Percentiles rank a stretch among this genome's conserved stretches.
These are phyloP conservation scores for Bedellia somnulentella DNA, from an alignment of 2,888 invertebrate species.

Conservation along the genomic window DNA sequence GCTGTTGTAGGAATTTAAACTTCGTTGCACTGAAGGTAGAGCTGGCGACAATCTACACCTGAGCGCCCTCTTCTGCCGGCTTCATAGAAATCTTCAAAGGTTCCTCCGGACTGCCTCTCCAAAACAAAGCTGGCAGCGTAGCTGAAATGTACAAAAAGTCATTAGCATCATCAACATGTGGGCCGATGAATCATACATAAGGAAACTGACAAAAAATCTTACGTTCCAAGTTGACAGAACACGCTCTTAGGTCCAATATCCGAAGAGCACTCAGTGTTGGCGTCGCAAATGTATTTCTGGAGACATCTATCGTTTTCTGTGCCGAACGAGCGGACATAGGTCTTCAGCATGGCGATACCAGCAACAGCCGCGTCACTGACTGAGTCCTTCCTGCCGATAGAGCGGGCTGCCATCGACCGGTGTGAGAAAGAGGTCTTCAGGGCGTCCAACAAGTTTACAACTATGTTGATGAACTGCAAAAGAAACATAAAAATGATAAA, in stretches of 20 bases:
- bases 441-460: slow-evolving; percentile 87
- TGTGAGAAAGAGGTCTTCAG: slow-evolving; percentile 92
- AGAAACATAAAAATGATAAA: neutral
- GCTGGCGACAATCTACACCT: slow-evolving; percentile 82
- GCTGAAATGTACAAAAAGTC: slow-evolving; percentile 37
- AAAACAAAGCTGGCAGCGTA: slow-evolving; percentile 85
- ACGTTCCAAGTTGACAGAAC: slow-evolving; percentile 93
- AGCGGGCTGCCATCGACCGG: slow-evolving; percentile 81
- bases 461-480: slow-evolving; percentile 85
- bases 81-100: slow-evolving; percentile 80
- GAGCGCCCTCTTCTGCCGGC: slow-evolving; percentile 85
- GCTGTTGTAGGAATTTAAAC: slow-evolving; percentile 51
- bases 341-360: slow-evolving; percentile 86
- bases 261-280: slow-evolving; percentile 82
- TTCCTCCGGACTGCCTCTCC: slow-evolving; percentile 72
- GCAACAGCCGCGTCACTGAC: slow-evolving; percentile 88
- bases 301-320: slow-evolving; percentile 81
- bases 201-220: slow-evolving; percentile 37
- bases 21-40: slow-evolving; percentile 87
- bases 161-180: too few relatives aligned
- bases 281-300: slow-evolving; percentile 87
- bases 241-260: slow-evolving; percentile 82
- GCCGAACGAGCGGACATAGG: slow-evolving; percentile 79
- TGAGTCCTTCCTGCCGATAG: slow-evolving; percentile 84
- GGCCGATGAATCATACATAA: neutral